A percentile compares a stretch with the other conserved stretches of the same genome.
Evolutionary conservation across 1,140 invertebrate genomes (phyloP).

Genomic region (Drosophila triauraria): DNA sequence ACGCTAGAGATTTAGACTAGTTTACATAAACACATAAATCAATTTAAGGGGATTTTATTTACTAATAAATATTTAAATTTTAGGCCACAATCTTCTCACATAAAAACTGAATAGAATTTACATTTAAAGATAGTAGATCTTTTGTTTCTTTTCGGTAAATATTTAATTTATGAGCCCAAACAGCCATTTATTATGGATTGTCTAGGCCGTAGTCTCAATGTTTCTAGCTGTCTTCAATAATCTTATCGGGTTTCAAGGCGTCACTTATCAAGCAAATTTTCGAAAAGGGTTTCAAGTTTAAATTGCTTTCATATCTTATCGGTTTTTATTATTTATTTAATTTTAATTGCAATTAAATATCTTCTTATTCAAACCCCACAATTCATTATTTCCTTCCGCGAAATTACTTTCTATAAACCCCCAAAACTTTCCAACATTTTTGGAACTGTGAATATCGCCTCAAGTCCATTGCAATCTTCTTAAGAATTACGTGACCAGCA

Average conservation of each 20-base stretch:
- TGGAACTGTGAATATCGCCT: background rate
- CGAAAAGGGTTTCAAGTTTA: background rate
- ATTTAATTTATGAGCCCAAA: background rate
- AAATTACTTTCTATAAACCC: slow-evolving; percentile 16
- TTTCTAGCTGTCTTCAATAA: slow-evolving; percentile 1
- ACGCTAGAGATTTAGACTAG: slow-evolving; percentile 7
- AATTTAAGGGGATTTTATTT: slow-evolving; percentile 16
- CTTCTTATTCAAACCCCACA: background rate
- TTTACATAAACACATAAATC: slow-evolving; percentile 15
- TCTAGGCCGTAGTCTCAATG: background rate
- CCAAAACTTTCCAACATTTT: slow-evolving; percentile 28
- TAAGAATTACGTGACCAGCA: slow-evolving; percentile 45
- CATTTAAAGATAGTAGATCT: background rate
- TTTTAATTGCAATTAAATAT: background rate
- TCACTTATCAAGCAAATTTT: background rate
- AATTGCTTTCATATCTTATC: slow-evolving; percentile 5
- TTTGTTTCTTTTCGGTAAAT: background rate
- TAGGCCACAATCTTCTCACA: background rate
- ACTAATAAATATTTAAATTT: slow-evolving; percentile 7
- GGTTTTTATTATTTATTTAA: background rate
- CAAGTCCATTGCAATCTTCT: slow-evolving; percentile 3
- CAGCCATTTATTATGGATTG: background rate
- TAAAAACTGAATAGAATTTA: slow-evolving; percentile 2
- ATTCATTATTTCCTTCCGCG: slow-evolving; percentile 2
- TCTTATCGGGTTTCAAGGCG: slow-evolving; percentile 7